Percentiles rank a stretch among this genome's conserved stretches.
These are phyloP conservation scores for Schizothorax lantsangensis DNA, from an alignment of 2,797 vertebrate species.

Conservation along the genomic window DNA sequence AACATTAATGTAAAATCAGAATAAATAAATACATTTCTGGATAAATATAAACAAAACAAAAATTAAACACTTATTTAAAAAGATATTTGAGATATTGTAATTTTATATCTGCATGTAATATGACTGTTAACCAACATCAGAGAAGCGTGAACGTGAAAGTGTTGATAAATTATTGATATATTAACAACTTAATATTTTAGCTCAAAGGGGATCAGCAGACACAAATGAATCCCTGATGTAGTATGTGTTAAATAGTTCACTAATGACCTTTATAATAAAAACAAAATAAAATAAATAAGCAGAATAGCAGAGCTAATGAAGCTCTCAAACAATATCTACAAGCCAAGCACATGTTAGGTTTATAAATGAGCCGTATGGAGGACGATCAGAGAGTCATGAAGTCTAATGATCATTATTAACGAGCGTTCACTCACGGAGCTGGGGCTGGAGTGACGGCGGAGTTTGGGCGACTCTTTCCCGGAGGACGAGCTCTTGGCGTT, in stretches of 20 bases:
- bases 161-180: not conserved
- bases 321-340: not conserved
- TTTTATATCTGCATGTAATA: not conserved
- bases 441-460: slow-evolving; percentile 92
- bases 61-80: not conserved
- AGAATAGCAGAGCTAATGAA: not conserved
- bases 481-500: slow-evolving; percentile 86
- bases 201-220: not conserved
- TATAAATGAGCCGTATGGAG: not conserved
- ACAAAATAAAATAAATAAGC: too few relatives aligned
- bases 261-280: not conserved
- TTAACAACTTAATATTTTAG: not conserved
- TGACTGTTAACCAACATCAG: not conserved
- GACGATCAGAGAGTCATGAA: not conserved
- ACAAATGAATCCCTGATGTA: not conserved
- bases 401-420: not conserved
- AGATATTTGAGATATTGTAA: not conserved
- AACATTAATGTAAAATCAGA: not conserved
- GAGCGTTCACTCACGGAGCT: slow-evolving; percentile 86
- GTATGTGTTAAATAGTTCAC: not conserved
- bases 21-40: not conserved
- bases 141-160: not conserved
- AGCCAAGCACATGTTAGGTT: not conserved
- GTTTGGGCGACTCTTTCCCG: slow-evolving; percentile 89
- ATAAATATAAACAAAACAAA: not conserved